A percentile compares a stretch with the other conserved stretches of the same genome.
Conservation (phyloP, 1,140 invertebrate species). For the Drosophila subobscura region DNA sequence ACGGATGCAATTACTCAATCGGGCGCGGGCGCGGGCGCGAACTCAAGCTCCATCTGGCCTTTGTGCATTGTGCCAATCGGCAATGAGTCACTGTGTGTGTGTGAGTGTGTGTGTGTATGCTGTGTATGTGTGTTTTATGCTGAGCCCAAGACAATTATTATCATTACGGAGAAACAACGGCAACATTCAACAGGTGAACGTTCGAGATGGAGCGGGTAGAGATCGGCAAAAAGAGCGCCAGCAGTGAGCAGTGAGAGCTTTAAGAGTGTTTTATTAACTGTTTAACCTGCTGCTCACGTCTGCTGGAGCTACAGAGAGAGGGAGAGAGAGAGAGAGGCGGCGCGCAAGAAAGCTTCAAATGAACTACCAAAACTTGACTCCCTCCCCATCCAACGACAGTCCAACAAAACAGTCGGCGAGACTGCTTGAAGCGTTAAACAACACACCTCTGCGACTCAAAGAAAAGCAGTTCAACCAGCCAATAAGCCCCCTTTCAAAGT, state of each 20-base stretch:
- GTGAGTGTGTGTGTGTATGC: neutral
- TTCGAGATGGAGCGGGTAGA: slow-evolving; percentile 25
- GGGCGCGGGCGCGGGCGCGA: neutral
- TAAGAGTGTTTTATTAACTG: slow-evolving; percentile 51
- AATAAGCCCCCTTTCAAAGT: slow-evolving; percentile 7
- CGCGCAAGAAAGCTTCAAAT: slow-evolving; percentile 35
- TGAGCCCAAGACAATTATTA: slow-evolving; percentile 46
- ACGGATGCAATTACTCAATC: slow-evolving; percentile 67
- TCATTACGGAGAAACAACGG: slow-evolving; percentile 32
- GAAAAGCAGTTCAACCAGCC: slow-evolving; percentile 7
- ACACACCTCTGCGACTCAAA: slow-evolving; percentile 13
- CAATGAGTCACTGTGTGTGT: slow-evolving; percentile 7
- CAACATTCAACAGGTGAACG: slow-evolving; percentile 54
- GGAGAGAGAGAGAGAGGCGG: neutral
- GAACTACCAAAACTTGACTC: slow-evolving; percentile 29
- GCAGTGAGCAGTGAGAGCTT: slow-evolving; percentile 20
- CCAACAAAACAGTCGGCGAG: slow-evolving; percentile 53
- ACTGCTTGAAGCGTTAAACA: slow-evolving; percentile 51
- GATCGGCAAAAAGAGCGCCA: slow-evolving; percentile 18
- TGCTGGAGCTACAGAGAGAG: slow-evolving; percentile 2
- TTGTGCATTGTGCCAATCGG: slow-evolving; percentile 35
- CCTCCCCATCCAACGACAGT: slow-evolving; percentile 29
- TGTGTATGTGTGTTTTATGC: slow-evolving; percentile 32
- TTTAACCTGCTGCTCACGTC: slow-evolving; percentile 72
- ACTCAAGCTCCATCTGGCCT: slow-evolving; percentile 40